A percentile compares a stretch with the other conserved stretches of the same genome.
These are phyloP conservation scores for Nothocercus julius DNA, from an alignment of 2,113 vertebrate genomes.

Conservation along the genomic window DNA sequence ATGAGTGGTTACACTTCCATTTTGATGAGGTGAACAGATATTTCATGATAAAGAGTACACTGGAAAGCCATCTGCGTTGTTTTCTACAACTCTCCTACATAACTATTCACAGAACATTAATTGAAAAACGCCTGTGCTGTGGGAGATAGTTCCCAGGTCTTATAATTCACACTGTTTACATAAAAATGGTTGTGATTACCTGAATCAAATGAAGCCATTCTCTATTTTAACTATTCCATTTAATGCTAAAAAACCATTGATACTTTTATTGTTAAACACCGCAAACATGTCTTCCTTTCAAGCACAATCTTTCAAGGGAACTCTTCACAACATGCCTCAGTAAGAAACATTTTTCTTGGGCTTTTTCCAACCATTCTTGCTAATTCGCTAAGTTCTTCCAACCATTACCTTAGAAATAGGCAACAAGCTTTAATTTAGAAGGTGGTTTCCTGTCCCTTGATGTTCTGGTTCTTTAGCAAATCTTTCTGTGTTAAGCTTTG, in stretches of 20 bases:
- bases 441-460: constrained; percentile 54
- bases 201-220: not conserved
- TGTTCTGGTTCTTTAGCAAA: constrained; percentile 23
- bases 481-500: constrained; percentile 35
- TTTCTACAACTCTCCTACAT: not conserved
- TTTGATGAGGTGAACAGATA: not conserved
- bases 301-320: not conserved
- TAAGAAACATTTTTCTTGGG: constrained; percentile 43
- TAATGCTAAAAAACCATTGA: not conserved
- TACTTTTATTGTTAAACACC: not conserved
- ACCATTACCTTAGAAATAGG: constrained; percentile 35
- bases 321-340: not conserved
- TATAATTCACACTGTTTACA: not conserved
- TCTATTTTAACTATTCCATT: not conserved
- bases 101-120: not conserved
- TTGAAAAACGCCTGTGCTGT: not conserved
- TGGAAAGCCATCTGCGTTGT: not conserved
- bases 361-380: constrained; percentile 34
- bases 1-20: not conserved
- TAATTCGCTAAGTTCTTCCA: constrained; percentile 46
- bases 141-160: not conserved
- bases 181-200: not conserved
- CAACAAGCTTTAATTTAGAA: constrained; percentile 50
- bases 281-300: not conserved
- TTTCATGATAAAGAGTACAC: not conserved